Percentiles rank a stretch among this genome's conserved stretches.
Evolutionary conservation across 2,113 vertebrate genomes (phyloP).

Genomic region (Oncorhynchus nerka): DNA sequence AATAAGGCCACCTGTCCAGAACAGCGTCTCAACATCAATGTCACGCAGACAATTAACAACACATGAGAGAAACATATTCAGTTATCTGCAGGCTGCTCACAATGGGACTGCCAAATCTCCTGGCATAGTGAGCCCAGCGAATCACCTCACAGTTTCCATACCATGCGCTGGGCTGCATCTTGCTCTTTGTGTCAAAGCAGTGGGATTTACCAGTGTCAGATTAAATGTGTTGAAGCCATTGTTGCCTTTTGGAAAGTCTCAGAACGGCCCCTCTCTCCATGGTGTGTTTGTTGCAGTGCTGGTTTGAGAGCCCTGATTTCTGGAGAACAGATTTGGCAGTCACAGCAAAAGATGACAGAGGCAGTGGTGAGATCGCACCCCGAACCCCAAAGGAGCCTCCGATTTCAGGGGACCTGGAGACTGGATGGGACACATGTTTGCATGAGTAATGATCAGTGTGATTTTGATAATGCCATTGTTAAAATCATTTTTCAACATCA

Average conservation of each 20-base stretch:
- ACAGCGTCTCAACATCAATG: conserved; percentile 70
- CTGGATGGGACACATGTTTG: conserved; percentile 54
- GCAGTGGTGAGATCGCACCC: conserved; percentile 82
- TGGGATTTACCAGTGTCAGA: conserved; percentile 63
- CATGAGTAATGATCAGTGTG: conserved; percentile 47
- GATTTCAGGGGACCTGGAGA: conserved; percentile 66
- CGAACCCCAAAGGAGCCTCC: conserved; percentile 76
- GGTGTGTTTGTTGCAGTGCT: conserved; percentile 73
- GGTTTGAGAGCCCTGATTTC: conserved; percentile 76
- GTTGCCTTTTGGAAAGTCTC: conserved; percentile 68
- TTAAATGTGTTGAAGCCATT: conserved; percentile 72
- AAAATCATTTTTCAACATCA: conserved; percentile 16
- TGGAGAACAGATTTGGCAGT: conserved; percentile 80
- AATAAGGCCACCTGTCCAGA: conserved; percentile 58
- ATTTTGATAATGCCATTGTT: conserved; percentile 46
- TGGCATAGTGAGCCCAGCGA: conserved; percentile 62
- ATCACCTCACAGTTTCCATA: conserved; percentile 71
- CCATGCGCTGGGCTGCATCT: conserved; percentile 62
- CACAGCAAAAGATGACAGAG: conserved; percentile 82
- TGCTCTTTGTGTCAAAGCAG: conserved; percentile 68
- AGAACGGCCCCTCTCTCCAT: conserved; percentile 61
- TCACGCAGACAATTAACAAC: conserved; percentile 74
- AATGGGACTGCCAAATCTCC: conserved; percentile 75
- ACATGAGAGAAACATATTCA: conserved; percentile 75
- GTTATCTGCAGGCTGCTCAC: conserved; percentile 69